These are phyloP conservation scores for Selenia dentaria DNA, from an alignment of 2,888 invertebrate genomes.

Conservation along the genomic window DNA sequence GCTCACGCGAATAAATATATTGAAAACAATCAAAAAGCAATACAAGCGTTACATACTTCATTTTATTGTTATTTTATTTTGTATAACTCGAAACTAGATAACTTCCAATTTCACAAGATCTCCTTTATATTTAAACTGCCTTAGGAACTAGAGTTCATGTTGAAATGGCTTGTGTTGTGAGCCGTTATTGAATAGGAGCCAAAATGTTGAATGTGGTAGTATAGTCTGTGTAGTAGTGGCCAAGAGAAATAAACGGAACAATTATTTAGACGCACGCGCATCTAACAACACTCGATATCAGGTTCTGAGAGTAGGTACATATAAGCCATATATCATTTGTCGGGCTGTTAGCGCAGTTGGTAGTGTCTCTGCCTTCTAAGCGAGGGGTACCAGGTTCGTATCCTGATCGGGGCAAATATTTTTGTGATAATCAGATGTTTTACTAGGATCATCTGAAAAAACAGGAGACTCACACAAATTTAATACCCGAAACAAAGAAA, in stretches of 20 bases:
- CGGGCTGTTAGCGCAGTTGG: no score
- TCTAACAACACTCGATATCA: conserved; percentile 3
- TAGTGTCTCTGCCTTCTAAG: no score
- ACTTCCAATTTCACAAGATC: conserved; percentile 28
- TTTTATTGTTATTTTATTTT: conserved; percentile 31
- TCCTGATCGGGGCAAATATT: no score
- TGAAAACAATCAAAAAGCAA: conserved; percentile 30
- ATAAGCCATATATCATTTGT: no score
- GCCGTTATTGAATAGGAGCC: conserved; percentile 57
- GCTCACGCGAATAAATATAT: conserved; percentile 9
- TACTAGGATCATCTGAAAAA: no score
- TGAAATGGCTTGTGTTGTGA: conserved; percentile 12
- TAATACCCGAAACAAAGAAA: no score
- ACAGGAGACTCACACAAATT: no score
- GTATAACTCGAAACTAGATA: conserved; percentile 14
- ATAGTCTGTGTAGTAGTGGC: conserved; percentile 28
- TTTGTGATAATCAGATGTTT: no score
- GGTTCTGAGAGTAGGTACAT: no score
- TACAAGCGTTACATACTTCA: conserved; percentile 19
- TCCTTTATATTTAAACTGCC: not conserved
- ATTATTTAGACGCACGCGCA: conserved; percentile 25
- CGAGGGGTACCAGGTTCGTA: no score
- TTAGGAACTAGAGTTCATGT: conserved; percentile 5
- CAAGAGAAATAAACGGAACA: conserved; percentile 49
- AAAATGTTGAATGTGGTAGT: conserved; percentile 39